Evolutionary conservation across 2,888 invertebrate genomes (phyloP).

Genomic region (Eupeodes luniger): DNA sequence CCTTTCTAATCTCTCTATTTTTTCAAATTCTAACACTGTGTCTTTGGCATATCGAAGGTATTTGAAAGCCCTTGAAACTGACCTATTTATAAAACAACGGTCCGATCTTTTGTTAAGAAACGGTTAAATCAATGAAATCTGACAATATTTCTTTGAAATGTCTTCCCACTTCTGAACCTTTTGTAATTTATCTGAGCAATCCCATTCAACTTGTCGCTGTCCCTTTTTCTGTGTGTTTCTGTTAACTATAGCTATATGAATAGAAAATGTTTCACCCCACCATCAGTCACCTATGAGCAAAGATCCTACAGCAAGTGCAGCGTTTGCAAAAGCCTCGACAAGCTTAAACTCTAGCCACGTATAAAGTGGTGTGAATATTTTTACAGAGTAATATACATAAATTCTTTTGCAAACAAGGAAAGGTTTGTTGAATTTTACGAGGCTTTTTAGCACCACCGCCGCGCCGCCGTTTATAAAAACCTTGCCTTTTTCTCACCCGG

Average conservation of each 20-base stretch:
- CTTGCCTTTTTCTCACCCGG: too few relatives aligned
- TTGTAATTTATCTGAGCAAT: neutral
- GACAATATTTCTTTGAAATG: neutral
- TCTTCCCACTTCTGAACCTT: neutral
- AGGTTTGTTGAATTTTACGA: neutral
- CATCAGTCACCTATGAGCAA: neutral
- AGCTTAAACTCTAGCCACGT: neutral
- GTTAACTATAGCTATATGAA: neutral
- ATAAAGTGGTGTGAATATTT: neutral
- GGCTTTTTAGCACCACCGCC: neutral
- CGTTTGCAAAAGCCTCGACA: neutral
- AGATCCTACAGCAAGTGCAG: neutral
- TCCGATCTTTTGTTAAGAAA: too few relatives aligned
- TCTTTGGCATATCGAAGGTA: too few relatives aligned
- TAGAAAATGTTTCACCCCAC: neutral
- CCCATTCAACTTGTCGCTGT: neutral
- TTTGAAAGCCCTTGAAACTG: too few relatives aligned
- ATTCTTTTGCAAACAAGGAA: slow-evolving; percentile 37
- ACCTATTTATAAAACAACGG: too few relatives aligned
- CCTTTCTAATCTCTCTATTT: too few relatives aligned
- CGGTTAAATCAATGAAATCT: too few relatives aligned
- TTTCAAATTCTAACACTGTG: too few relatives aligned
- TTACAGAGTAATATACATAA: neutral
- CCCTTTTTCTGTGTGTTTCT: neutral
- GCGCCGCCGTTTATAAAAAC: neutral